A percentile compares a stretch with the other conserved stretches of the same genome.
These are phyloP conservation scores for Ciconia stormi DNA, from an alignment of 2,113 vertebrate genomes.

Conservation along the genomic window DNA sequence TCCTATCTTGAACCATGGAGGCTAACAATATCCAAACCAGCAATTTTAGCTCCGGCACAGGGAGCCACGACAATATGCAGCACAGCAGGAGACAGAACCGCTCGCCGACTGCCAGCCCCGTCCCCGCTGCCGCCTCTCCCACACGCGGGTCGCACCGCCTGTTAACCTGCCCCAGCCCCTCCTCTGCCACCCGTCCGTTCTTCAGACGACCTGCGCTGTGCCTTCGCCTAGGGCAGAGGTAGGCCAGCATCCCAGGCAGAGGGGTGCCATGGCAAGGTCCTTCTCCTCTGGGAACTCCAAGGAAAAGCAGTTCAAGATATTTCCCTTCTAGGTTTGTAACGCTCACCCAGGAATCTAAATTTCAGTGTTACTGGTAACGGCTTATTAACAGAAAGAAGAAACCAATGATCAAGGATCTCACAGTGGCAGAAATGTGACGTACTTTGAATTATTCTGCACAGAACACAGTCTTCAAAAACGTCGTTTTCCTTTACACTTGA, in stretches of 20 bases:
- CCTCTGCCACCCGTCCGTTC: rapidly evolving
- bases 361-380: background rate
- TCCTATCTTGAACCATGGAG: background rate
- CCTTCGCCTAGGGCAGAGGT: background rate
- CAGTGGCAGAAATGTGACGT: background rate
- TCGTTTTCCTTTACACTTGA: background rate
- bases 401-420: background rate
- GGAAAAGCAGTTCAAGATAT: background rate
- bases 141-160: rapidly evolving
- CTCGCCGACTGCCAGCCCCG: background rate
- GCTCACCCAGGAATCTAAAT: background rate
- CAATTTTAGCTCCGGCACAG: background rate
- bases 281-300: background rate
- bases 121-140: background rate
- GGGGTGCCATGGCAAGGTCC: rapidly evolving
- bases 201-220: rapidly evolving
- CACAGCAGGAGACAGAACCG: background rate
- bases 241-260: background rate
- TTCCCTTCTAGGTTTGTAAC: background rate
- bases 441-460: background rate
- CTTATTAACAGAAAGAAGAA: background rate
- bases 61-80: background rate
- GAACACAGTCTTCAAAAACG: background rate
- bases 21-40: background rate
- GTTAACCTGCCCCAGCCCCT: rapidly evolving